These are phyloP conservation scores for Rhyacophila evoluta DNA, from an alignment of 2,888 invertebrate species.

Conservation along the genomic window DNA sequence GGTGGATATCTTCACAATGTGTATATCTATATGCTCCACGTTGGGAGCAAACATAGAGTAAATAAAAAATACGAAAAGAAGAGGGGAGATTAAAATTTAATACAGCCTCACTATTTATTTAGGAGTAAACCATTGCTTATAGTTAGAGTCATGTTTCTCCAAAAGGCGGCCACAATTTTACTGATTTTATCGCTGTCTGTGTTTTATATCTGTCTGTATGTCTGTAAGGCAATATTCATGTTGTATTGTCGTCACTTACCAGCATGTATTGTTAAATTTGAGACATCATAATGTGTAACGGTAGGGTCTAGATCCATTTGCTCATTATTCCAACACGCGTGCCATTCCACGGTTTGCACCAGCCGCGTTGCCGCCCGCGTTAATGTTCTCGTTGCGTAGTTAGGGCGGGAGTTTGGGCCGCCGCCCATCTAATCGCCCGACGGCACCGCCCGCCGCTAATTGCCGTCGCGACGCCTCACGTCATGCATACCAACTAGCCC, in stretches of 20 bases:
- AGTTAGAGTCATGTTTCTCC: no score
- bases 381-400: conserved; percentile 18
- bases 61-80: no score
- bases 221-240: no score
- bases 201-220: no score
- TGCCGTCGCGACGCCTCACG: conserved; percentile 29
- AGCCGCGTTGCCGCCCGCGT: conserved; percentile 14
- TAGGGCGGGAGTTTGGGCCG: conserved; percentile 32
- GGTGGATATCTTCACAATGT: no score
- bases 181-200: no score
- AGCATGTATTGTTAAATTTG: not conserved
- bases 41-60: no score
- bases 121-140: no score
- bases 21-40: no score
- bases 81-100: no score
- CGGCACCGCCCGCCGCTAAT: conserved; percentile 35
- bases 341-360: conserved; percentile 14
- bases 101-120: no score
- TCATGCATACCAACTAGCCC: conserved; percentile 26
- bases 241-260: not conserved
- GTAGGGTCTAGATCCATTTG: not conserved
- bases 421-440: conserved; percentile 35
- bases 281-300: not conserved
- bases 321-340: conserved; percentile 6
- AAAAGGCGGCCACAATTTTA: no score